Evolutionary conservation across 2,797 vertebrate genomes (phyloP).

Genomic region (Falco cherrug): DNA sequence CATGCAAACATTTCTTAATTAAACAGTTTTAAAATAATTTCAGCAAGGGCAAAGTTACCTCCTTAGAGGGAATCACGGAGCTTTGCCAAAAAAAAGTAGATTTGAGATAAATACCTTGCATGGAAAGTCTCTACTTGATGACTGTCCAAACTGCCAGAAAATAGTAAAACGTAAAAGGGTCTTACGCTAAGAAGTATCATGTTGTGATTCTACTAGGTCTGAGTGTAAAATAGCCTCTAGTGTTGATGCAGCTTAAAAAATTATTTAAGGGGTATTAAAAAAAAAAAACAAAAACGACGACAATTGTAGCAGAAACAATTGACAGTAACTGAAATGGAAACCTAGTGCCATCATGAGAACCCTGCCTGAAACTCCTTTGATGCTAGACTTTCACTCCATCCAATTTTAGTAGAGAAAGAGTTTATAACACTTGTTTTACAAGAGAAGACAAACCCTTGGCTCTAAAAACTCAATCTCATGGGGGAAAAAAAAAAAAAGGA

Average conservation of each 20-base stretch:
- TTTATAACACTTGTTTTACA: constrained; percentile 39
- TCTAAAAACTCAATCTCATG: constrained; percentile 12
- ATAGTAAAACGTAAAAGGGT: background rate
- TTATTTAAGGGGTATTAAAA: background rate
- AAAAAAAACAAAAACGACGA: background rate
- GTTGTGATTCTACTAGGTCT: background rate
- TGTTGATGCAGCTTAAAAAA: background rate
- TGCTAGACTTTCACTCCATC: background rate
- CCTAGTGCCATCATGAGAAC: background rate
- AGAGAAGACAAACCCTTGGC: constrained; percentile 11
- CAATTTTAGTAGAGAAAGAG: constrained; percentile 6
- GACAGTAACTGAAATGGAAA: background rate
- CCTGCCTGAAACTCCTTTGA: background rate
- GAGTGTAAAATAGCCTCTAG: background rate
- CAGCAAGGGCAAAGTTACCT: background rate
- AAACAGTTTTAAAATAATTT: constrained; percentile 14
- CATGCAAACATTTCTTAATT: constrained; percentile 16
- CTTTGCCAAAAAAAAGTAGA: background rate
- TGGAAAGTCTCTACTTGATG: background rate
- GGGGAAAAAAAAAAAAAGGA: background rate
- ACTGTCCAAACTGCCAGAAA: background rate
- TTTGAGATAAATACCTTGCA: background rate
- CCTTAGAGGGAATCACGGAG: background rate
- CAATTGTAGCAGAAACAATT: background rate
- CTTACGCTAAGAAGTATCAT: background rate